Evolutionary conservation across 2,888 invertebrate species (phyloP), one percentile per base, ranked within the genome.

Genomic region (Scaeva pyrastri): DNA sequence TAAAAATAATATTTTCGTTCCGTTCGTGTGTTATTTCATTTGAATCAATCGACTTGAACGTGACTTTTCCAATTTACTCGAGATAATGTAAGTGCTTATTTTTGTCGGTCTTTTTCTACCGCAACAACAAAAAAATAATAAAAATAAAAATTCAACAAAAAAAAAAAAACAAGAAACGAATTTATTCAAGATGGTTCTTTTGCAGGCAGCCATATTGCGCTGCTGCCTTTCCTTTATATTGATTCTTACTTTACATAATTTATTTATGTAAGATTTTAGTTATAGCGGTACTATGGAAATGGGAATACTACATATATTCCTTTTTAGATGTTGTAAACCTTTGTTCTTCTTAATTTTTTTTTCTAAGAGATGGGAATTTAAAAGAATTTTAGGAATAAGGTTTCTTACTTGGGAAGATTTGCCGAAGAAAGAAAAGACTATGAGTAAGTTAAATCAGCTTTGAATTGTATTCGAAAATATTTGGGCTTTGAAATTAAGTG

Each of bases 1-100:
- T 84, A 84, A 78, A 84, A 84, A 84, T 79, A 84, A 62, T 66
- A 48, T 60, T 70, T 79, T 70, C 8, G 55, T 83, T 71, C 73
- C 8, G 55, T 83, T 75, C 73, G 70, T 74, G 58, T 48, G 74
- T 36, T 70, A 11, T 74, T 66, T 45, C 55, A 45, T 68, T 83
- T 72, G 55, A 56, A 83, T 73, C 56, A 62, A 83, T 73, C 60
- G 66, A 36, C 64, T 56, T 71, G 71, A 74, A 80, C 79, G 79
- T 80, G 80, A 80, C 80, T 80, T 74, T 80, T 70, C 16, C 60
- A 80, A 60, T 80, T 80, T 68, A 80, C 62, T 74, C 0, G 41
- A 23, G 68, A 80, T 55, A 62, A 62, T 70, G 58, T 16, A 31
- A 60, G 45, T 26, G 41, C 14, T 31, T 50, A 12, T 36, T 19